Percentiles rank a stretch among this genome's conserved stretches.
Evolutionary conservation across 1,140 invertebrate species (phyloP).

Genomic region (Dufourea novaeangliae): DNA sequence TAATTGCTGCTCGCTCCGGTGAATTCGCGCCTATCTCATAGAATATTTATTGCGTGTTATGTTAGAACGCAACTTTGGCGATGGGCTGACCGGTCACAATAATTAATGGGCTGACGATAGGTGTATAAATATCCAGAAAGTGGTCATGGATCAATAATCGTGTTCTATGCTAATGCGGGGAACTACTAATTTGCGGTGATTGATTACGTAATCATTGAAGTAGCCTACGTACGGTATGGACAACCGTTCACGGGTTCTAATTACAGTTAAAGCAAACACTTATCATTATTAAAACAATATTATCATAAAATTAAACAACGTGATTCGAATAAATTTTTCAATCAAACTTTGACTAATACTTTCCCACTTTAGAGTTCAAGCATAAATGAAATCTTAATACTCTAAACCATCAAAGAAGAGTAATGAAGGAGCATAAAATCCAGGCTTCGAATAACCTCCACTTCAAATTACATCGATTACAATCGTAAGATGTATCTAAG

Average conservation of each 20-base stretch:
- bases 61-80: constrained; percentile 34
- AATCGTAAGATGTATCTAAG: no score
- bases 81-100: constrained; percentile 17
- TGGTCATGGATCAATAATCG: constrained; percentile 34
- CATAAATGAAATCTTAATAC: no score
- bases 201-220: constrained; percentile 8
- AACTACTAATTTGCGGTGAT: constrained; percentile 34
- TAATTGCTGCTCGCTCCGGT: constrained; percentile 37
- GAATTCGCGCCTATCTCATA: constrained; percentile 24
- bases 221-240: neutral
- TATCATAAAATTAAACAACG: neutral
- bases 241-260: neutral
- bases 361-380: no score
- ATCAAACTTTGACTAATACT: no score
- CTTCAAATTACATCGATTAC: no score
- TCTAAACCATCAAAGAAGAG: no score
- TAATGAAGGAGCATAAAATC: no score
- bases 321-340: neutral
- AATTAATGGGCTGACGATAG: constrained; percentile 48
- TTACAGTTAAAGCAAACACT: neutral
- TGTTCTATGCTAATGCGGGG: constrained; percentile 17
- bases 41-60: constrained; percentile 39
- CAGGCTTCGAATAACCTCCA: no score
- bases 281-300: neutral
- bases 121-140: constrained; percentile 48